Conservation (phyloP, 2,888 invertebrate genomes). For the Pandemis heparana region DNA sequence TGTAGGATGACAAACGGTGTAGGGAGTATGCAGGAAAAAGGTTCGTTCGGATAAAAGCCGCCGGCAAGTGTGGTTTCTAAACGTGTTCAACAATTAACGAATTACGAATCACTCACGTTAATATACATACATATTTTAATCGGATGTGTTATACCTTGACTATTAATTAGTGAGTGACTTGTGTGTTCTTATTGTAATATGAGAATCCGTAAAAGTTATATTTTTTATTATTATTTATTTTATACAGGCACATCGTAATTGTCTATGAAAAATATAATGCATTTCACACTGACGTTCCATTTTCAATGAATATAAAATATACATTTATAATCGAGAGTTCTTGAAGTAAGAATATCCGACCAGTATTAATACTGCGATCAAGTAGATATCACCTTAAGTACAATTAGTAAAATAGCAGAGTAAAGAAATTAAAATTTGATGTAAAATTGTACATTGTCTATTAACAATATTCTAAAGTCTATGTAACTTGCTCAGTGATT, state of each 20-base stretch:
- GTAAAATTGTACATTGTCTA: background rate
- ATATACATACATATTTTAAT: too few relatives aligned
- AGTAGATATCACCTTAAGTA: background rate
- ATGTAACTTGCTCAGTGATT: background rate
- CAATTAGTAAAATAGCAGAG: background rate
- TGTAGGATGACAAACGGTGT: background rate
- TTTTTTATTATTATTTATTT: background rate
- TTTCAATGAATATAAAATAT: background rate
- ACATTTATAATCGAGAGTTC: background rate
- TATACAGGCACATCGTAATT: background rate
- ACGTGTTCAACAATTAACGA: background rate
- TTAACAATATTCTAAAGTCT: background rate
- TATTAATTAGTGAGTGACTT: too few relatives aligned
- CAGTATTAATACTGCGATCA: background rate
- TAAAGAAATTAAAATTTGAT: background rate
- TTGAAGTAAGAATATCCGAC: background rate
- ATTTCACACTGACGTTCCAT: background rate
- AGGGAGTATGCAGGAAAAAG: background rate
- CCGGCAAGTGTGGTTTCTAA: background rate
- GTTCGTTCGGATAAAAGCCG: background rate
- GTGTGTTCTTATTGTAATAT: too few relatives aligned
- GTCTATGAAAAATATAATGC: constrained; percentile 1
- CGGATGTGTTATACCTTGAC: too few relatives aligned
- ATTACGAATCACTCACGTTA: too few relatives aligned
- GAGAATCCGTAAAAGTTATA: too few relatives aligned